These are phyloP conservation scores for Paratrypauchen microcephalus DNA, from an alignment of 2,797 vertebrate species.

Conservation along the genomic window DNA sequence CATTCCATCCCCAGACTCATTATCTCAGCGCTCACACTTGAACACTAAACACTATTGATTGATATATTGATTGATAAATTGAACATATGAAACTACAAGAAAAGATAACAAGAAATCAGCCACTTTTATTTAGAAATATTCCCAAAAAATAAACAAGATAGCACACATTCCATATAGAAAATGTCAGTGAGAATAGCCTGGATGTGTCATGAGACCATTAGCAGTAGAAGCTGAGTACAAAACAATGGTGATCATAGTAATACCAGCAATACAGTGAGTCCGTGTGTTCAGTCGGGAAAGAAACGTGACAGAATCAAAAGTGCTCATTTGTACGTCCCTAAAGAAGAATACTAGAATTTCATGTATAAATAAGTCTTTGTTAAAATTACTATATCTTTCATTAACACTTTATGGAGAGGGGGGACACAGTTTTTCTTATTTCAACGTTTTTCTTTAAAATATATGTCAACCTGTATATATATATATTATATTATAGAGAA, in stretches of 20 bases:
- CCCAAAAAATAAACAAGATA: conserved; percentile 84
- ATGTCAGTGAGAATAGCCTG: conserved; percentile 76
- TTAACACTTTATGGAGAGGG: conserved; percentile 34
- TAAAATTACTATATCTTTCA: conserved; percentile 38
- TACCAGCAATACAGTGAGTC: conserved; percentile 39
- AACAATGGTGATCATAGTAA: conserved; percentile 59
- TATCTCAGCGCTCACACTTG: too few relatives aligned
- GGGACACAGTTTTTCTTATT: conserved; percentile 55
- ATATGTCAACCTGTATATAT: conserved; percentile 66
- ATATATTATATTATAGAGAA: conserved; percentile 68
- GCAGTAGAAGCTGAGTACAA: conserved; percentile 59
- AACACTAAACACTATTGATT: too few relatives aligned
- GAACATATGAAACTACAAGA: conserved; percentile 26
- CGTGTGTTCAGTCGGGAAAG: conserved; percentile 27
- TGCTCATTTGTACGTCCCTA: conserved; percentile 37
- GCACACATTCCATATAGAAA: conserved; percentile 85
- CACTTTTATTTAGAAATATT: conserved; percentile 84
- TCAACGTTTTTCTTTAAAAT: conserved; percentile 70
- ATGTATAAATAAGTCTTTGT: conserved; percentile 26
- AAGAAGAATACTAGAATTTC: conserved; percentile 11
- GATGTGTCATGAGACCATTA: conserved; percentile 69
- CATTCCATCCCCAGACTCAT: too few relatives aligned
- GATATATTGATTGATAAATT: not conserved
- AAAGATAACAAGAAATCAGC: conserved; percentile 69
- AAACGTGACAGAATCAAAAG: conserved; percentile 36